These are phyloP conservation scores for Podarcis raffonei DNA, from an alignment of 2,113 vertebrate species.

Conservation along the genomic window DNA sequence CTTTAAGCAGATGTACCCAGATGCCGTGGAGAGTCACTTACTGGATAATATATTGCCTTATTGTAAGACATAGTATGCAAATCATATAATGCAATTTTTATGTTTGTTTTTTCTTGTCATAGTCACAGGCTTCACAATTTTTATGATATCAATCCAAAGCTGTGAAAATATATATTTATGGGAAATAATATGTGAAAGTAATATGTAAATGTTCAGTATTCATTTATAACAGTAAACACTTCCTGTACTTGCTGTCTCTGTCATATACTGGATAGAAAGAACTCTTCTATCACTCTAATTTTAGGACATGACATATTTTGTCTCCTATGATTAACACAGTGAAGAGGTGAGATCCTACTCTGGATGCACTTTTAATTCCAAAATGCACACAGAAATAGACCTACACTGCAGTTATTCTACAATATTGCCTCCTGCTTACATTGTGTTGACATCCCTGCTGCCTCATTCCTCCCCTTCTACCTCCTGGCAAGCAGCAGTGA, in stretches of 20 bases:
- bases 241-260: background rate
- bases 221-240: background rate
- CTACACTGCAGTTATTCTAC: too few relatives aligned
- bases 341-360: too few relatives aligned
- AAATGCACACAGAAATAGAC: too few relatives aligned
- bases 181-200: background rate
- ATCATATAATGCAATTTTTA: conserved; percentile 7
- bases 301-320: background rate
- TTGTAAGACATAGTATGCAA: background rate
- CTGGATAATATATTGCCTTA: background rate
- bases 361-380: too few relatives aligned
- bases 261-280: background rate
- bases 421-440: too few relatives aligned
- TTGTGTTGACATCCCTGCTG: too few relatives aligned
- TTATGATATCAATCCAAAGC: background rate
- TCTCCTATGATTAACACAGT: too few relatives aligned
- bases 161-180: background rate
- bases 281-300: background rate
- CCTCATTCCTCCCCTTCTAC: too few relatives aligned
- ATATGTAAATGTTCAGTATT: background rate
- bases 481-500: too few relatives aligned
- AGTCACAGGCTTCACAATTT: background rate
- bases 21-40: background rate
- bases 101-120: background rate
- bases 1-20: background rate